Base-by-base conservation (phyloP, 53 echinoderm and acorn worm species). In the Temnopleurus reevesii region DNA sequence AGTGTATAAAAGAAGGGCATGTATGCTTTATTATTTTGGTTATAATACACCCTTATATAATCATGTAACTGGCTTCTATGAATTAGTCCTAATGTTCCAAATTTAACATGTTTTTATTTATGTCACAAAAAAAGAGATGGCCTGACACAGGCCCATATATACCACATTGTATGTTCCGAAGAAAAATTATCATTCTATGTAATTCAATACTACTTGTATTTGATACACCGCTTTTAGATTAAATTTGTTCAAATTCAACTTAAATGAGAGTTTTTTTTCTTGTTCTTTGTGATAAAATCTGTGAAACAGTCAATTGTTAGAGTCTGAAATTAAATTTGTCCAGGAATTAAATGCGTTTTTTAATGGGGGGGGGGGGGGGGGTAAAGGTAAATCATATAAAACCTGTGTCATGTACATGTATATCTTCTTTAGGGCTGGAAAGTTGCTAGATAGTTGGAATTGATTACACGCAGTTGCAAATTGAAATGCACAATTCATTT, bases 241-340 rank as follows among this genome's bases (percentile, higher is more conserved):
- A 77, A 77, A 77, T 46, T 77, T 49, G 79, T 77, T 77, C 79
- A 46, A 77, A 77, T 77, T 77, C 79, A 77, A 46, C 79, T 45
- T 77, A 43, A 26, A 77, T 12, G 46, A 77, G 19, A 10, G 49
- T 77, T 27, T 7, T 28, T 33, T 77, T 77, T 28, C 23, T 9
- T 77, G 9, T 49, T 27, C 25, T 46, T 77, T 25, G 79, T 77
- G 47, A n/a, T 77, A 44, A 61, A 30, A 31, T 30, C 12, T 57
- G 26, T 57, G n/a, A n/a, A n/a, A n/a, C n/a, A n/a, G n/a, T n/a
- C n/a, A 51, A 15, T 15, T 51, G 53, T 51, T 51, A 51, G n/a
- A n/a, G n/a, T n/a, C n/a, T n/a, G n/a, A n/a, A n/a, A n/a, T n/a
- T n/a, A n/a, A n/a, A n/a, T n/a, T n/a, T n/a, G n/a, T n/a, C 53